These are phyloP conservation scores for Lacerta agilis DNA, from an alignment of 2,797 vertebrate genomes.

Conservation along the genomic window DNA sequence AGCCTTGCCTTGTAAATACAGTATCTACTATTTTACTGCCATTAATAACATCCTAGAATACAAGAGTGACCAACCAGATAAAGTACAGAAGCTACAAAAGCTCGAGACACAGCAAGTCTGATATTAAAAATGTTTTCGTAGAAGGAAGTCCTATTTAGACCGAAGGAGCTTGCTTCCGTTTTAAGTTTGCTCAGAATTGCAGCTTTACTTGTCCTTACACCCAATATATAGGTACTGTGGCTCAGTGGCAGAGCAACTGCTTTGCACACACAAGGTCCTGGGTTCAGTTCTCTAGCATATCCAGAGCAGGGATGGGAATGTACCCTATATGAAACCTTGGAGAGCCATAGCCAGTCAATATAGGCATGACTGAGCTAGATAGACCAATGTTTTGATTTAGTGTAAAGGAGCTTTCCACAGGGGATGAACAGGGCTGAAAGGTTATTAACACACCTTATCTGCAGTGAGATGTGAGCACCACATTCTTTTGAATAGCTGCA, in stretches of 20 bases:
- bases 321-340: too few relatives aligned
- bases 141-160: background rate
- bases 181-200: background rate
- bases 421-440: background rate
- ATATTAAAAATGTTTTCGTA: background rate
- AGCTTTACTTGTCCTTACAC: too few relatives aligned
- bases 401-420: background rate
- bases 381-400: too few relatives aligned
- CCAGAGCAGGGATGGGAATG: too few relatives aligned
- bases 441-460: background rate
- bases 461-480: too few relatives aligned
- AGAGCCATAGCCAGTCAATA: too few relatives aligned
- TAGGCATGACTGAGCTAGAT: too few relatives aligned
- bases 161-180: background rate
- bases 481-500: too few relatives aligned
- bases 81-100: background rate
- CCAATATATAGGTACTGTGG: too few relatives aligned
- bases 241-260: too few relatives aligned
- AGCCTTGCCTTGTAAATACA: background rate
- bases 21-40: background rate
- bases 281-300: too few relatives aligned
- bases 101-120: background rate
- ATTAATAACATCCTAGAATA: background rate
- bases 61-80: background rate
- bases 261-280: too few relatives aligned